phyloP scores from a whole-genome alignment of 1,140 invertebrate species.

The Vollenhovia emeryi region DNA sequence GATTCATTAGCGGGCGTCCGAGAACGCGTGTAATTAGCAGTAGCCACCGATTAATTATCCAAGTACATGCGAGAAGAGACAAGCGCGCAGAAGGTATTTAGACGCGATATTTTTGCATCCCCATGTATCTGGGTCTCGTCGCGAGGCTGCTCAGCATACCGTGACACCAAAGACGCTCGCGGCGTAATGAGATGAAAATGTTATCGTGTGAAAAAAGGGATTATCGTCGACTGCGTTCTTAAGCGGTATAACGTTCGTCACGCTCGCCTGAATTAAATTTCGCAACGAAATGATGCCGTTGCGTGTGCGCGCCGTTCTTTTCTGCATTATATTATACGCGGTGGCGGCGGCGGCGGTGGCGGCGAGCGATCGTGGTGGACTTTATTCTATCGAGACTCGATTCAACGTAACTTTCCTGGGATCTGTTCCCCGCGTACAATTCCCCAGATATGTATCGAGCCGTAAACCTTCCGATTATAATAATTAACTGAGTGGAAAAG shows the following conservation, averaged over 20 bases:
- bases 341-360: background rate
- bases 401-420: background rate
- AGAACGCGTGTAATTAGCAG: background rate
- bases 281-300: constrained; percentile 44
- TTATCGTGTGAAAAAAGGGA: background rate
- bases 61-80: background rate
- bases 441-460: background rate
- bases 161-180: background rate
- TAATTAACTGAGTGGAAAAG: constrained; percentile 1
- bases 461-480: constrained; percentile 11
- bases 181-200: background rate
- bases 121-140: background rate
- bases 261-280: constrained; percentile 52
- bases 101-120: background rate
- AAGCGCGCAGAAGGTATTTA: background rate
- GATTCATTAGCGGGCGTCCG: background rate
- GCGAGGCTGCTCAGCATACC: background rate
- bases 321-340: constrained; percentile 20
- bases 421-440: background rate
- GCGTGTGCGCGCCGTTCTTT: constrained; percentile 4
- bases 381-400: constrained; percentile 29
- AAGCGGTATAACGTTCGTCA: constrained; percentile 34
- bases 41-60: background rate
- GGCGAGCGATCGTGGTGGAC: background rate
- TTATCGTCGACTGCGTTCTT: constrained; percentile 26